These are phyloP conservation scores for Mythimna ferrago DNA, from an alignment of 2,888 invertebrate species.

Conservation along the genomic window DNA sequence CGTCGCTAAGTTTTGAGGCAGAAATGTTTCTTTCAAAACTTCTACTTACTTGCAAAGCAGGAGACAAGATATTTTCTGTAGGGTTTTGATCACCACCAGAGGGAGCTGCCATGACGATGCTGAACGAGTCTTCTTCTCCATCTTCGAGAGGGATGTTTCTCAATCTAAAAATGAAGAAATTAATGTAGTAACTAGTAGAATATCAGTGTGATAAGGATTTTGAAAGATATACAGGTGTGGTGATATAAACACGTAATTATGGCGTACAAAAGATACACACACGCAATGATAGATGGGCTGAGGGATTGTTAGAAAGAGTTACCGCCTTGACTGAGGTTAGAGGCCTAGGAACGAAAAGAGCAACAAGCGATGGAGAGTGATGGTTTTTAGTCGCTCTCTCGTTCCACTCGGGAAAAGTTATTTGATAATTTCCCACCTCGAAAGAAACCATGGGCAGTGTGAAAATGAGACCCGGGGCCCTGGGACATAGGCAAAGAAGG, in stretches of 20 bases:
- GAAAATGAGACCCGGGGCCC: too few relatives aligned
- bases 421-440: too few relatives aligned
- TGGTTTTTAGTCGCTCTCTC: too few relatives aligned
- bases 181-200: background rate
- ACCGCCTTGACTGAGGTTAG: too few relatives aligned
- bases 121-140: slow-evolving; percentile 94
- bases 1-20: too few relatives aligned
- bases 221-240: background rate
- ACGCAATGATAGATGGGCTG: background rate
- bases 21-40: background rate
- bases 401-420: too few relatives aligned
- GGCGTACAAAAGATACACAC: background rate
- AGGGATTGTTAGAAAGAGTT: too few relatives aligned
- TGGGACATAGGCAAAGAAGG: too few relatives aligned
- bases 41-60: slow-evolving; percentile 92
- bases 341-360: too few relatives aligned
- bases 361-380: too few relatives aligned
- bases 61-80: slow-evolving; percentile 95
- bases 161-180: slow-evolving; percentile 87
- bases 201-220: background rate
- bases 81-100: slow-evolving; percentile 90
- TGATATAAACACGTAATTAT: background rate
- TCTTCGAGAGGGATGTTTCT: slow-evolving; percentile 97
- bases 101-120: slow-evolving; percentile 91
- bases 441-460: too few relatives aligned